phyloP scores from a whole-genome alignment of 1,140 invertebrate species.

The Sminthurides bifidus region DNA sequence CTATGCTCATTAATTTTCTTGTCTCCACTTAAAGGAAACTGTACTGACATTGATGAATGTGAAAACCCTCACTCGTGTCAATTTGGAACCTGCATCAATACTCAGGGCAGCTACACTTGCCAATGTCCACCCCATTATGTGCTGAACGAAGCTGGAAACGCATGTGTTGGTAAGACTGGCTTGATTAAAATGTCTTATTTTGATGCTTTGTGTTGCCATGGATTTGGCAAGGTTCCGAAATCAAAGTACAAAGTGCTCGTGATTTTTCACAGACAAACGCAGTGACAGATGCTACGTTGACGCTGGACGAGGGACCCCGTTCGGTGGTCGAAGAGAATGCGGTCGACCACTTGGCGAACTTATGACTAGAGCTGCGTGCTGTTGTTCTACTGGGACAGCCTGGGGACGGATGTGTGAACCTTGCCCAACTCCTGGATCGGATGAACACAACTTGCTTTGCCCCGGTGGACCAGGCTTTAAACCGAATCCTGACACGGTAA shows the following conservation, averaged over 20 bases:
- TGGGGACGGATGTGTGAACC: slow-evolving; percentile 73
- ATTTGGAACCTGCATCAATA: slow-evolving; percentile 47
- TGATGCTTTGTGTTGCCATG: neutral
- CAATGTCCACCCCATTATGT: slow-evolving; percentile 45
- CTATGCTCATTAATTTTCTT: slow-evolving; percentile 43
- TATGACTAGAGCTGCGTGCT: slow-evolving; percentile 68
- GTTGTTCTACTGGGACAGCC: slow-evolving; percentile 69
- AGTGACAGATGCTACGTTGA: slow-evolving; percentile 63
- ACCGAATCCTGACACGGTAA: slow-evolving; percentile 64
- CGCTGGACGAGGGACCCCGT: slow-evolving; percentile 33
- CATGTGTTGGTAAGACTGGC: slow-evolving; percentile 58
- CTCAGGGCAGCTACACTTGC: slow-evolving; percentile 45
- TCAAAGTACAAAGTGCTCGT: too few species aligned
- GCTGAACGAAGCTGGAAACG: slow-evolving; percentile 51
- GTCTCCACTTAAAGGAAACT: slow-evolving; percentile 37
- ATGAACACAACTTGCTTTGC: slow-evolving; percentile 64
- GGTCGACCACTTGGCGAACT: slow-evolving; percentile 44
- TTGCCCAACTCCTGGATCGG: slow-evolving; percentile 56
- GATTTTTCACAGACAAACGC: slow-evolving; percentile 51
- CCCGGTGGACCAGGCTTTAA: slow-evolving; percentile 71
- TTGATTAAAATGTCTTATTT: too few species aligned
- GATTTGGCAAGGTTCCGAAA: neutral
- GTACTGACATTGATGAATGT: slow-evolving; percentile 50
- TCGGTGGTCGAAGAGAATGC: slow-evolving; percentile 40
- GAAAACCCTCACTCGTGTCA: slow-evolving; percentile 46